Evolutionary conservation across 1,140 invertebrate genomes (phyloP).

Genomic region (Magallana ariakensis): DNA sequence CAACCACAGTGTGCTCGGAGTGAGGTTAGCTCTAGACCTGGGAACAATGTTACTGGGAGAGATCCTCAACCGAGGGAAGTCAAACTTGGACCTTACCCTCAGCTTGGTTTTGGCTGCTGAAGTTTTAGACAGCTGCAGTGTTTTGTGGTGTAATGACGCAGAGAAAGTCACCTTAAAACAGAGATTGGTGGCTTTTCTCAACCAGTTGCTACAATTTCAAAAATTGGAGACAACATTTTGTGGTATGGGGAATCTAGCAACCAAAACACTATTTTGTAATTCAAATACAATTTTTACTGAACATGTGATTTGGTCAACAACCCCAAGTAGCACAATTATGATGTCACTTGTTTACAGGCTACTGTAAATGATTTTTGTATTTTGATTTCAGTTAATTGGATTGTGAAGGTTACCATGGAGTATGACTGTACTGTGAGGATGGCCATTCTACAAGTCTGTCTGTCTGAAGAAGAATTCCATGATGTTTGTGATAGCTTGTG

Average conservation of each 20-base stretch:
- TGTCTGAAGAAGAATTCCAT: constrained; percentile 1
- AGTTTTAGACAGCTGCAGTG: neutral
- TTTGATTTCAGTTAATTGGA: neutral
- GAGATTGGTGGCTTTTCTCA: neutral
- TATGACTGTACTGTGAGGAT: neutral
- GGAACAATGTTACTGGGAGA: neutral
- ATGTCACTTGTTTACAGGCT: too few relatives aligned
- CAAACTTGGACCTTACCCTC: neutral
- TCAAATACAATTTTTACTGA: too few relatives aligned
- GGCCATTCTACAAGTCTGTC: neutral
- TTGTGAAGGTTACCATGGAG: neutral
- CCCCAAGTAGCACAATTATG: too few relatives aligned
- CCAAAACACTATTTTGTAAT: too few relatives aligned
- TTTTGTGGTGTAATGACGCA: neutral
- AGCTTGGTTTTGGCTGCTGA: neutral
- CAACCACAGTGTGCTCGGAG: neutral
- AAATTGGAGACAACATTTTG: neutral
- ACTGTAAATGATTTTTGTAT: too few relatives aligned
- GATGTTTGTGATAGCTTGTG: neutral
- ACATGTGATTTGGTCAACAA: too few relatives aligned
- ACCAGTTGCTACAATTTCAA: neutral
- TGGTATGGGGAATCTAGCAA: neutral
- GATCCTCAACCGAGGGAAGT: neutral
- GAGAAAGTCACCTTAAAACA: neutral
- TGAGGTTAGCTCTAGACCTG: neutral